Evolutionary conservation across 1,140 invertebrate genomes (phyloP).

Genomic region (Hormaphis cornu): DNA sequence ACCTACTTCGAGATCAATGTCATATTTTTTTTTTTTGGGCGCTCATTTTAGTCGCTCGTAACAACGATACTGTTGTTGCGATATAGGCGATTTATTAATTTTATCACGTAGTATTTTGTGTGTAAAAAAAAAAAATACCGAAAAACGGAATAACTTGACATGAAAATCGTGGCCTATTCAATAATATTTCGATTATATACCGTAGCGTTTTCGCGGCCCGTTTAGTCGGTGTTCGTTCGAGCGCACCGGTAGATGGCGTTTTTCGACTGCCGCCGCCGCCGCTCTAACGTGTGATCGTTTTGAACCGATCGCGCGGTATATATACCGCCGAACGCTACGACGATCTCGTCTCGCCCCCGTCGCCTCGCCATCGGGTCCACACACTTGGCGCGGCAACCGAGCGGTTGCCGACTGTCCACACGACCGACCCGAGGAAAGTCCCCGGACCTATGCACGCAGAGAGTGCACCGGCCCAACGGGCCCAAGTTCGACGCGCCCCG

Average conservation of each 20-base stretch:
- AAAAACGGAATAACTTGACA: too few species aligned
- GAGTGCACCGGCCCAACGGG: not conserved
- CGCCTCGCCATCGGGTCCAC: constrained; percentile 22
- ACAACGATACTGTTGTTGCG: too few species aligned
- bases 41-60: too few species aligned
- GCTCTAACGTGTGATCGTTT: not conserved
- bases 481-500: not conserved
- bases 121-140: too few species aligned
- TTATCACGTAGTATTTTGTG: too few species aligned
- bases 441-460: constrained; percentile 9
- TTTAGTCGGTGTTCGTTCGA: too few species aligned
- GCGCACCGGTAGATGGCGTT: not conserved
- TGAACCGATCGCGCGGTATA: not conserved
- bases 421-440: constrained; percentile 17
- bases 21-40: too few species aligned
- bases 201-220: too few species aligned
- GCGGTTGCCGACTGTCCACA: constrained; percentile 22
- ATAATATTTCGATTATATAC: too few species aligned
- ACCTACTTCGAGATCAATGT: too few species aligned
- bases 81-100: too few species aligned
- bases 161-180: too few species aligned
- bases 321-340: not conserved
- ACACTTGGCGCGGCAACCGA: constrained; percentile 18
- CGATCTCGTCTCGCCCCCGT: not conserved
- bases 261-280: rapidly evolving